Evolutionary conservation across 2,797 vertebrate species (phyloP), one percentile per base, ranked within the genome.

Genomic region (Fundulus diaphanus): DNA sequence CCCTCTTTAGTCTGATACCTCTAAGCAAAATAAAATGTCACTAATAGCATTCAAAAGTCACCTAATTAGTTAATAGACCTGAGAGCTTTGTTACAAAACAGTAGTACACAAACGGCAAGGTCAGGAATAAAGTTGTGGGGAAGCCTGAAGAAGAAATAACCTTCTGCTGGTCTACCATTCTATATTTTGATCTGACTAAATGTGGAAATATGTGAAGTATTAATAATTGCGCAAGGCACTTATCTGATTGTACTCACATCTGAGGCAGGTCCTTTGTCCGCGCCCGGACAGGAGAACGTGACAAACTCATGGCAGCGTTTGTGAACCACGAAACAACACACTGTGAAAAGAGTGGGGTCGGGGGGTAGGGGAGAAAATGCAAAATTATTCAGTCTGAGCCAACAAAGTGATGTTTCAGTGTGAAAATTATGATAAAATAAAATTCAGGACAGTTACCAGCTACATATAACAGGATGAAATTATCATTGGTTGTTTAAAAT

Each of bases 261-360:
- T 24, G 97, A 99, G 37, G 96, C 97, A 0, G 97, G 98, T 68
- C 97, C 97, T 87, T 97, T 98, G 86, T 99, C 98, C 1, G 97
- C 97, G 0, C 97, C 98, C 0, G 98, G 98, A 91, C 98, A 99
- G 91, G 96, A 96, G 94, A 99, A 99, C 7, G 97, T 98, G 87
- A 99, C 98, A 18, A 99, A 99, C 80, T 99, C 97, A 97, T 99
- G 98, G 94, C 98, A 99, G 52, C 97, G 94, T 84, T 99, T 99
- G 94, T 99, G 98, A 73, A 99, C 98, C 24, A 99, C 98, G 16
- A 99, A 99, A 94, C 97, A 99, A 93, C 98, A 98, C 80, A 99
- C 97, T 99, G 95, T 61, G 83, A 76, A 87, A 73, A 80, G 73
- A 77, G 27, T 46, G 8, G 56, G 29, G n/a, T n/a, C n/a, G n/a